Conservation (phyloP, 2,113 vertebrate genomes). For the Eubucco bourcierii region DNA sequence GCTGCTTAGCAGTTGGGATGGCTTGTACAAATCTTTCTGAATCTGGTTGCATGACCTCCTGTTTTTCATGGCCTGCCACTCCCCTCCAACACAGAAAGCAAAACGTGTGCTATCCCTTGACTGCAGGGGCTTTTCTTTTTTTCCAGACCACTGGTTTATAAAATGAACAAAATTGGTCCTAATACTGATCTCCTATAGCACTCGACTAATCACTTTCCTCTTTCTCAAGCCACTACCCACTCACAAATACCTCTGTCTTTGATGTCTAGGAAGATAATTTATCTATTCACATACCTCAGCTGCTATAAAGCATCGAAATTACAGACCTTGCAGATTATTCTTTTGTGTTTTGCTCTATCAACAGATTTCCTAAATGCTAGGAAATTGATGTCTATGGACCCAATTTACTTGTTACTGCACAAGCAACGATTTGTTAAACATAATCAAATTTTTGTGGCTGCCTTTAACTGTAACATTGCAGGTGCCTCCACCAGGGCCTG, state of each 20-base stretch:
- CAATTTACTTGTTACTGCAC: slow-evolving; percentile 41
- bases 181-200: slow-evolving; percentile 37
- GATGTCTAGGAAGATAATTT: slow-evolving; percentile 56
- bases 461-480: slow-evolving; percentile 41
- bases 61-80: slow-evolving; percentile 17
- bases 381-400: slow-evolving; percentile 26
- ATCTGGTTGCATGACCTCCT: background rate
- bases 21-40: background rate
- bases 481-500: background rate
- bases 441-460: slow-evolving; percentile 57
- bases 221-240: slow-evolving; percentile 45
- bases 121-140: slow-evolving; percentile 27
- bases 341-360: slow-evolving; percentile 60
- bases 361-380: slow-evolving; percentile 45
- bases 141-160: slow-evolving; percentile 60
- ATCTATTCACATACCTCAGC: slow-evolving; percentile 56
- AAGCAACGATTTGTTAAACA: slow-evolving; percentile 41
- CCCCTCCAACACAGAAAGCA: background rate
- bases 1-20: background rate
- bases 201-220: slow-evolving; percentile 55
- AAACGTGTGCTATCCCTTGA: background rate
- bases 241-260: slow-evolving; percentile 55
- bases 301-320: slow-evolving; percentile 45
- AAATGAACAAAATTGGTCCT: slow-evolving; percentile 66
- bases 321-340: slow-evolving; percentile 52